A percentile compares a stretch with the other conserved stretches of the same genome.
Conservation (phyloP, 2,888 invertebrate genomes). For the Chalcosyrphus nemorum region DNA sequence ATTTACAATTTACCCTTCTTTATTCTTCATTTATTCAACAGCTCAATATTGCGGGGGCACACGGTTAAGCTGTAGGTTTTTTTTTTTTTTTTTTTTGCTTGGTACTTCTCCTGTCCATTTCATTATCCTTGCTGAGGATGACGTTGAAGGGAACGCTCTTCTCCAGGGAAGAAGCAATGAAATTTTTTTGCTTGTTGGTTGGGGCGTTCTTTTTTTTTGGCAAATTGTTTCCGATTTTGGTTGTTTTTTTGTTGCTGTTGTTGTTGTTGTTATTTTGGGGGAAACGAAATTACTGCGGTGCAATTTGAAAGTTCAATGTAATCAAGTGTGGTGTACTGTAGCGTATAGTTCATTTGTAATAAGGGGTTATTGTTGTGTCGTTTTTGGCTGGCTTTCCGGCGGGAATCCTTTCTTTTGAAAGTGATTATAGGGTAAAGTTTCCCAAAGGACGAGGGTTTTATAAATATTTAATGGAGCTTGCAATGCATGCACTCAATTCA, state of each 20-base stretch:
- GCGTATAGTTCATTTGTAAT: not conserved
- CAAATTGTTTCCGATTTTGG: conserved; percentile 45
- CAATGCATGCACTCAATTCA: not conserved
- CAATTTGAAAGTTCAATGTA: conserved; percentile 31
- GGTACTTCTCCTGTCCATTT: conserved; percentile 25
- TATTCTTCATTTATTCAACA: conserved; percentile 49
- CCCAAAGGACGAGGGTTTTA: not conserved
- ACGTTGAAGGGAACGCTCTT: not conserved
- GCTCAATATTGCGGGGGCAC: conserved; percentile 28
- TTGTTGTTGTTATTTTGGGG: too few species aligned
- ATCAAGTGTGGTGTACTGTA: conserved; percentile 6
- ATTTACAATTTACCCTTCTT: conserved; percentile 26
- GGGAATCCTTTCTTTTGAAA: not conserved
- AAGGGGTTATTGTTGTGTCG: not conserved
- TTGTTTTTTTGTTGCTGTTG: not conserved
- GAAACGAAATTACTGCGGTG: conserved; percentile 28
- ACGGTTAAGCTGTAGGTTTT: not conserved
- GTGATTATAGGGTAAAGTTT: conserved; percentile 1
- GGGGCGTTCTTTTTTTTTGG: conserved; percentile 3
- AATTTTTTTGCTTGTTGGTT: not conserved
- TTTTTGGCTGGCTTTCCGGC: not conserved
- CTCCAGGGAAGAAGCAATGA: not conserved
- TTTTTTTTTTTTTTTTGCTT: not conserved
- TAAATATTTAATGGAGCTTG: not conserved
- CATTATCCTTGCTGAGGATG: conserved; percentile 24